Percentiles rank a stretch among this genome's conserved stretches.
Evolutionary conservation across 2,113 vertebrate genomes (phyloP).

Genomic region (Xyliphius kryptos): DNA sequence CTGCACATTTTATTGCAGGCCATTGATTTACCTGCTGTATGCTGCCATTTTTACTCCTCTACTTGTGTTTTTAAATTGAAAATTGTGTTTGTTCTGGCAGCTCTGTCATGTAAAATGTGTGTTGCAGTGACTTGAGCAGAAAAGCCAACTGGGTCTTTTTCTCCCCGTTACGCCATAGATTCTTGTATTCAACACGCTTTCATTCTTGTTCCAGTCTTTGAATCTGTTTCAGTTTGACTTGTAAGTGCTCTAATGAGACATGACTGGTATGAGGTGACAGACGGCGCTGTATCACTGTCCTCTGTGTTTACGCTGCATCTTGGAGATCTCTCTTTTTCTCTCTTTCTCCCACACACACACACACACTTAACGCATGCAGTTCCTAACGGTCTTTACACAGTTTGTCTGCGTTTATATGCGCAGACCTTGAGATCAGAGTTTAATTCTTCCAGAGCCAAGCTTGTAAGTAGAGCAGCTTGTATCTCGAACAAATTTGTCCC

Average conservation of each 20-base stretch:
- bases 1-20: conserved; percentile 2
- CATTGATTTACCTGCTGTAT: background rate
- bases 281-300: conserved; percentile 18
- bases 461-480: too few relatives aligned
- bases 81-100: conserved; percentile 26
- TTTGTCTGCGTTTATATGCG: too few relatives aligned
- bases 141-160: conserved; percentile 7
- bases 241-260: conserved; percentile 16
- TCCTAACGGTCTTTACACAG: background rate
- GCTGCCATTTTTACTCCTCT: background rate
- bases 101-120: background rate
- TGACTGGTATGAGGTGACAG: conserved; percentile 9
- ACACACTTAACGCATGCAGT: background rate
- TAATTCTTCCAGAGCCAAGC: too few relatives aligned
- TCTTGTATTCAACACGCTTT: background rate
- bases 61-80: background rate
- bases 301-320: background rate
- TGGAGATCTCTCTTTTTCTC: background rate
- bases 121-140: background rate
- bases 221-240: conserved; percentile 23
- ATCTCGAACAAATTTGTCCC: too few relatives aligned
- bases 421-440: too few relatives aligned
- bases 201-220: background rate
- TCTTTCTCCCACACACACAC: too few relatives aligned
- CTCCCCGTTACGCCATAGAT: background rate